phyloP scores from a whole-genome alignment of 2,113 vertebrate genomes.

The Gorsachius goisagi region DNA sequence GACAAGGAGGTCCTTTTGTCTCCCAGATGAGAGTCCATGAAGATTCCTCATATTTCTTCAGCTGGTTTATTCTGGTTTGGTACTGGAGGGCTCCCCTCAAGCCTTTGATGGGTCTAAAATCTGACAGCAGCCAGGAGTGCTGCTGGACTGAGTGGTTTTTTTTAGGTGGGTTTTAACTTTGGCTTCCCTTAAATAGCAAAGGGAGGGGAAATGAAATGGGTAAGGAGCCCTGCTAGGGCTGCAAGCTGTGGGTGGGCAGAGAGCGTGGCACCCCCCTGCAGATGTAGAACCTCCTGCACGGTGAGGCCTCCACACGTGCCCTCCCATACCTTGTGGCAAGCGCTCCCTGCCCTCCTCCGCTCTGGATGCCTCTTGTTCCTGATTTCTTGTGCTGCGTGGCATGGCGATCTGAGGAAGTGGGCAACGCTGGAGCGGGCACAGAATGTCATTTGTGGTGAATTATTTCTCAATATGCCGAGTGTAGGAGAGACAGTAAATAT shows the following conservation, averaged over 20 bases:
- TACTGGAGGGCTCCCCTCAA: not conserved
- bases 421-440: constrained; percentile 18
- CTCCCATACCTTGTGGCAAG: not conserved
- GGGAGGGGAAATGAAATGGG: not conserved
- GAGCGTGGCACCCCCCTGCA: not conserved
- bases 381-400: not conserved
- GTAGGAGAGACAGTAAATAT: constrained; percentile 7
- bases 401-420: not conserved
- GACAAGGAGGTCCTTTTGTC: not conserved
- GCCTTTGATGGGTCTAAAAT: not conserved
- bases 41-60: not conserved
- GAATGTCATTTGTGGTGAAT: not conserved
- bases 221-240: not conserved
- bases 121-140: not conserved
- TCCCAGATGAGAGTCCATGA: not conserved
- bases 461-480: not conserved
- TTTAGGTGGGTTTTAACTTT: not conserved
- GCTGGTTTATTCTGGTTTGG: not conserved
- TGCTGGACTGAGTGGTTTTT: not conserved
- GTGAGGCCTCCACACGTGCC: not conserved
- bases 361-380: not conserved
- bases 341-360: not conserved
- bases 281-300: not conserved
- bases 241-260: not conserved
- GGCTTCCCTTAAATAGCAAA: not conserved